These are phyloP conservation scores for Scytalopus superciliaris DNA, from an alignment of 2,113 vertebrate species.

Conservation along the genomic window DNA sequence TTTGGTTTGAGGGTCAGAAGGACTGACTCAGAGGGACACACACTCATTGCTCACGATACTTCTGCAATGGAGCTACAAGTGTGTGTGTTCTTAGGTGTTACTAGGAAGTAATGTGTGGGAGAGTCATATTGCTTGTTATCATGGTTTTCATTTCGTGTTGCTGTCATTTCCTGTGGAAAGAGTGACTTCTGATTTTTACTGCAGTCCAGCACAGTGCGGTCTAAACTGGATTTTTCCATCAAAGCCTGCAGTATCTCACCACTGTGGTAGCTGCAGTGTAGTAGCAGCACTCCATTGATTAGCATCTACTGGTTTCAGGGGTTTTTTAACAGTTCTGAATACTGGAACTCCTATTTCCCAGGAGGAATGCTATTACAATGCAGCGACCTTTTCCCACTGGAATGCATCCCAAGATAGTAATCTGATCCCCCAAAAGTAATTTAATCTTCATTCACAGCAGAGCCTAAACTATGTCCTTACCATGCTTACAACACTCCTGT, in stretches of 20 bases:
- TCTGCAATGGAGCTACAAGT: neutral
- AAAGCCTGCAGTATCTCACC: neutral
- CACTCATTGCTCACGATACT: neutral
- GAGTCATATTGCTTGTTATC: conserved; percentile 5
- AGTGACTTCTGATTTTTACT: conserved; percentile 25
- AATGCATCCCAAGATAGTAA: neutral
- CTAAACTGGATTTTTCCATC: conserved; percentile 3
- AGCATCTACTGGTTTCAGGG: neutral
- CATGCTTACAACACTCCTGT: neutral
- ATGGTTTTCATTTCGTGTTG: conserved; percentile 14
- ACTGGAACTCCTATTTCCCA: neutral
- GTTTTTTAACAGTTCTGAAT: neutral
- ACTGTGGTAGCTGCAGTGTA: fast-evolving
- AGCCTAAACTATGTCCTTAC: neutral
- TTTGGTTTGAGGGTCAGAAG: neutral
- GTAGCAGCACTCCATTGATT: neutral
- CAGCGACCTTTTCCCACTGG: neutral
- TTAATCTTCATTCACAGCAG: neutral
- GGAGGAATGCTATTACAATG: neutral
- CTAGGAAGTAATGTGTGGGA: conserved; percentile 33
- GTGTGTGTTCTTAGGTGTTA: neutral
- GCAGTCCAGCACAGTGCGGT: neutral
- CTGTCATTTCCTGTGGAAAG: conserved; percentile 68
- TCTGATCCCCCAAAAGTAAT: neutral
- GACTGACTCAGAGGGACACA: neutral